A percentile compares a stretch with the other conserved stretches of the same genome.
Conservation (phyloP, 2,797 vertebrate genomes). For the Pantherophis vulpinus region DNA sequence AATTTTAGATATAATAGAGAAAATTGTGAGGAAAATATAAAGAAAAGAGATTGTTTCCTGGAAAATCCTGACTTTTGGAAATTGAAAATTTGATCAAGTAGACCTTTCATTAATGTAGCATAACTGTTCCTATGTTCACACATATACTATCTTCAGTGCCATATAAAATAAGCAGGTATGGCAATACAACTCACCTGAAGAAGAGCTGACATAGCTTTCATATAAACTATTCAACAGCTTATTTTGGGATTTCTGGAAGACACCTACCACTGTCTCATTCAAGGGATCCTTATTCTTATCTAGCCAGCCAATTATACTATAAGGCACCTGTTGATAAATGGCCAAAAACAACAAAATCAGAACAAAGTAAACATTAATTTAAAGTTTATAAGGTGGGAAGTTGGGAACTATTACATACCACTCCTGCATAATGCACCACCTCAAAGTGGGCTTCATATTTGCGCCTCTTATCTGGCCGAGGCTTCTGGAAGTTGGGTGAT, state of each 20-base stretch:
- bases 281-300: slow-evolving; percentile 95
- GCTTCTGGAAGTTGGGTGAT: slow-evolving; percentile 91
- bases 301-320: slow-evolving; percentile 88
- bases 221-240: slow-evolving; percentile 85
- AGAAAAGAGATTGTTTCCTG: not conserved
- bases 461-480: slow-evolving; percentile 87
- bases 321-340: slow-evolving; percentile 79
- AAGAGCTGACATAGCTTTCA: slow-evolving; percentile 83
- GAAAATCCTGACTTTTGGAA: not conserved
- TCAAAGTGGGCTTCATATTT: slow-evolving; percentile 93
- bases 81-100: not conserved
- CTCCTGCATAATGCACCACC: slow-evolving; percentile 89
- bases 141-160: accelerated
- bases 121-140: not conserved
- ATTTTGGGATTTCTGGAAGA: slow-evolving; percentile 90
- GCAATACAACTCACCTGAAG: slow-evolving; percentile 70
- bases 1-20: not conserved
- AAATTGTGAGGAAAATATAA: not conserved
- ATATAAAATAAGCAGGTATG: not conserved
- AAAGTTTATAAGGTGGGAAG: not conserved
- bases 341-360: not conserved
- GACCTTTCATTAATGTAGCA: not conserved
- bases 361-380: not conserved
- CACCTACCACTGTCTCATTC: slow-evolving; percentile 87
- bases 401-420: slow-evolving; percentile 75